phyloP scores from a whole-genome alignment of 2,888 invertebrate genomes.

The Cryptus viduatorius region DNA sequence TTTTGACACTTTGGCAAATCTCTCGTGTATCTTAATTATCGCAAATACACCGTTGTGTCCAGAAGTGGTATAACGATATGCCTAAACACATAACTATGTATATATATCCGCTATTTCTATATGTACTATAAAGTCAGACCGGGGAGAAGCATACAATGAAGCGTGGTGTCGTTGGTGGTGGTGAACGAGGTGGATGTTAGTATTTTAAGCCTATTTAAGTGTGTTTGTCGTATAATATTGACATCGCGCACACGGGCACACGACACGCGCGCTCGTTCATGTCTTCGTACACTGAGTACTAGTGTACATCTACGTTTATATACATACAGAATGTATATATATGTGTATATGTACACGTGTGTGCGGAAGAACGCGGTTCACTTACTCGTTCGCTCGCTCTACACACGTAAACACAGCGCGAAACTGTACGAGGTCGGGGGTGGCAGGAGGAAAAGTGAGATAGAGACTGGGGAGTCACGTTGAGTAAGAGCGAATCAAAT shows the following conservation, averaged over 20 bases:
- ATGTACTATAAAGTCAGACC: slow-evolving; percentile 69
- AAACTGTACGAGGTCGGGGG: slow-evolving; percentile 49
- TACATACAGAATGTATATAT: slow-evolving; percentile 53
- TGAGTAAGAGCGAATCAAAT: slow-evolving; percentile 79
- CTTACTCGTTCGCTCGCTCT: slow-evolving; percentile 46
- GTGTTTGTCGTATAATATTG: slow-evolving; percentile 85
- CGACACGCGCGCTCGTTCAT: slow-evolving; percentile 76
- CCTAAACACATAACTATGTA: slow-evolving; percentile 75
- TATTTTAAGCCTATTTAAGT: slow-evolving; percentile 85
- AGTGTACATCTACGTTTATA: slow-evolving; percentile 23
- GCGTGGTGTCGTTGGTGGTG: slow-evolving; percentile 68
- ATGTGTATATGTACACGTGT: slow-evolving; percentile 46
- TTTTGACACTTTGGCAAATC: slow-evolving; percentile 50
- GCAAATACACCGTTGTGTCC: slow-evolving; percentile 54
- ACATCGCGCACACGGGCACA: slow-evolving; percentile 83
- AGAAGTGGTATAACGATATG: slow-evolving; percentile 75
- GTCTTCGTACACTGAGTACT: slow-evolving; percentile 54
- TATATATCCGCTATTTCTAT: slow-evolving; percentile 64
- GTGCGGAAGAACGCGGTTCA: slow-evolving; percentile 54
- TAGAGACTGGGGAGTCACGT: slow-evolving; percentile 51
- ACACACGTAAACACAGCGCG: slow-evolving; percentile 40
- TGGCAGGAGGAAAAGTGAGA: slow-evolving; percentile 53
- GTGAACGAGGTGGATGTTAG: slow-evolving; percentile 80
- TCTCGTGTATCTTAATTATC: slow-evolving; percentile 63
- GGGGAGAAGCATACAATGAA: slow-evolving; percentile 69